phyloP scores from a whole-genome alignment of 2,113 vertebrate genomes.

The Cygnus buccinator region DNA sequence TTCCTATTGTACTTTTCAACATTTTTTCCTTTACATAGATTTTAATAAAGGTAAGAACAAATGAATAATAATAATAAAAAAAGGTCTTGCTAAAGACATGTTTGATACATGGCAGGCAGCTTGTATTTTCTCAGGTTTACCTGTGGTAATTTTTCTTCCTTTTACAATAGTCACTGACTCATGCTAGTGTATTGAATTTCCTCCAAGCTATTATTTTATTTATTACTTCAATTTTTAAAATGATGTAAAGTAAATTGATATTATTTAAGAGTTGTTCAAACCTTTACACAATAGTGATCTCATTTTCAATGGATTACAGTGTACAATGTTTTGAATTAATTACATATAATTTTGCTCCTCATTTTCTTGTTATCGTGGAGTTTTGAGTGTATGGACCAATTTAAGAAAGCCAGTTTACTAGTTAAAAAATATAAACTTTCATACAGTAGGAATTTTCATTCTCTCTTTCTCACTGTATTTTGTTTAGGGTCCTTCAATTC shows the following conservation, averaged over 20 bases:
- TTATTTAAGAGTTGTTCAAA: background rate
- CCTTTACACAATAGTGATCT: background rate
- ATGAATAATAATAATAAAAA: background rate
- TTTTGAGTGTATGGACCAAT: background rate
- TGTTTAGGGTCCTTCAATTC: background rate
- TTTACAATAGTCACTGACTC: background rate
- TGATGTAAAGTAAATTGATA: background rate
- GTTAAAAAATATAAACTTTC: background rate
- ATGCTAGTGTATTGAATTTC: background rate
- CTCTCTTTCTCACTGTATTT: background rate
- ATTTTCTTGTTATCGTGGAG: background rate
- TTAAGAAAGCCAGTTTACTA: background rate
- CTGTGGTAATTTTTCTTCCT: background rate
- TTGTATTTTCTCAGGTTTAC: background rate
- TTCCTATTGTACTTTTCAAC: background rate
- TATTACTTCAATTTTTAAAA: background rate
- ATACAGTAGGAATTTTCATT: background rate
- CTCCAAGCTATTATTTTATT: background rate
- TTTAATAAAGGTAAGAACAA: background rate
- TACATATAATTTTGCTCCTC: conserved; percentile 2
- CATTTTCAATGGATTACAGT: background rate
- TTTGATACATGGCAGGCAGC: background rate
- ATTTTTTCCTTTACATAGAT: background rate
- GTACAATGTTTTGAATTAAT: background rate
- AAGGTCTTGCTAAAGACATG: background rate